Evolutionary conservation across 1,140 invertebrate species (phyloP).

Genomic region (Eriosoma lanigerum): DNA sequence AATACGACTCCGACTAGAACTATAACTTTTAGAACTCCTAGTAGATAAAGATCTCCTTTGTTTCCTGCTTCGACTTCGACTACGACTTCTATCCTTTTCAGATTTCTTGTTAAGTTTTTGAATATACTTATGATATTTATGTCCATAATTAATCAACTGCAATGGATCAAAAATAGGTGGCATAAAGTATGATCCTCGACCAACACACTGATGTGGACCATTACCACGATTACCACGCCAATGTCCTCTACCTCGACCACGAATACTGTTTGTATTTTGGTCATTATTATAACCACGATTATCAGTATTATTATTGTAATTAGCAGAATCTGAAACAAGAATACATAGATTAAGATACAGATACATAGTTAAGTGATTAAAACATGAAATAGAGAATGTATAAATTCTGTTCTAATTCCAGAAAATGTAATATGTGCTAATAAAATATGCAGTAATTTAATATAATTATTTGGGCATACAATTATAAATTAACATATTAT

Average conservation of each 20-base stretch:
- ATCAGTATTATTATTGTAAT: not conserved
- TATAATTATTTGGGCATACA: not conserved
- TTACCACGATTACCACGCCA: slow-evolving; percentile 25
- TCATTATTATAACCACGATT: not conserved
- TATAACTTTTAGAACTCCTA: slow-evolving; percentile 31
- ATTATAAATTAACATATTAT: not conserved
- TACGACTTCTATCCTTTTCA: slow-evolving; percentile 18
- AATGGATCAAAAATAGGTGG: slow-evolving; percentile 34
- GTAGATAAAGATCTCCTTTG: slow-evolving; percentile 3
- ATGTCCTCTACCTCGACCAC: not conserved
- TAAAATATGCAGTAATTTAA: not conserved
- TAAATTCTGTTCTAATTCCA: not conserved
- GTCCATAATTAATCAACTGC: slow-evolving; percentile 31
- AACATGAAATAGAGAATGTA: not conserved
- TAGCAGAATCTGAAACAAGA: not conserved
- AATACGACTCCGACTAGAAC: slow-evolving; percentile 57
- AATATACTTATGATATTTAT: slow-evolving; percentile 30
- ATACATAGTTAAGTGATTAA: not conserved
- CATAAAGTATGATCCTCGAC: slow-evolving; percentile 3
- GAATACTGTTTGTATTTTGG: slow-evolving; percentile 14
- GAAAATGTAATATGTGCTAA: not conserved
- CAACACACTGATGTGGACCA: not conserved
- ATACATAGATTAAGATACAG: not conserved
- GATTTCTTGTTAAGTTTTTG: slow-evolving; percentile 22
- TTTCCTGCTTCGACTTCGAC: not conserved